phyloP scores from a whole-genome alignment of 2,888 invertebrate species.

The Agriopis leucophaearia region DNA sequence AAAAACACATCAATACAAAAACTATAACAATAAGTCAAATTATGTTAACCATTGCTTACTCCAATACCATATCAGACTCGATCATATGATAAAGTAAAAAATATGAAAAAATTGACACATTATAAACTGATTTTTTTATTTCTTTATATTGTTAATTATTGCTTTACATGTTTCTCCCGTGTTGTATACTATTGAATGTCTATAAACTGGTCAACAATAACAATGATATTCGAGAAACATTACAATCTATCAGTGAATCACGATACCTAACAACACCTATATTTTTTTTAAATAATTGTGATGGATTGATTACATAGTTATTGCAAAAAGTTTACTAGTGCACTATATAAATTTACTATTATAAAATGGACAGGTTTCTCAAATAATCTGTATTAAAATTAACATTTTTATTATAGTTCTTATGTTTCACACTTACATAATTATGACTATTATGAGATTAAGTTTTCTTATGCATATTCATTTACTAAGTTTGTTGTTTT shows the following conservation, averaged over 20 bases:
- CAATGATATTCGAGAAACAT: constrained; percentile 49
- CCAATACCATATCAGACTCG: constrained; percentile 13
- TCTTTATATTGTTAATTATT: constrained; percentile 59
- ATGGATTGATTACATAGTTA: constrained; percentile 40
- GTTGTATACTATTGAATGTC: constrained; percentile 40
- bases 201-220: constrained; percentile 34
- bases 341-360: constrained; percentile 53
- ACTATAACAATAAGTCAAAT: constrained; percentile 31
- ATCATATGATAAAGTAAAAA: constrained; percentile 18
- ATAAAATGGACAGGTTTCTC: constrained; percentile 67
- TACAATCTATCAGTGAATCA: constrained; percentile 42
- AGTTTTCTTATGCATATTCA: constrained; percentile 48
- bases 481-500: constrained; percentile 46
- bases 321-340: constrained; percentile 42
- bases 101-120: constrained; percentile 26
- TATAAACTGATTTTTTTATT: constrained; percentile 49
- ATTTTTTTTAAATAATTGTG: constrained; percentile 40
- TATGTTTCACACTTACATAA: constrained; percentile 50
- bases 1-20: constrained; percentile 29
- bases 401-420: constrained; percentile 46
- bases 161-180: constrained; percentile 54
- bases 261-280: constrained; percentile 44
- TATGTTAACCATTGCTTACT: constrained; percentile 21
- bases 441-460: constrained; percentile 48
- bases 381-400: constrained; percentile 50